Percentiles rank a stretch among this genome's conserved stretches.
Conservation (phyloP, 2,113 vertebrate genomes). For the Menidia beryllina region DNA sequence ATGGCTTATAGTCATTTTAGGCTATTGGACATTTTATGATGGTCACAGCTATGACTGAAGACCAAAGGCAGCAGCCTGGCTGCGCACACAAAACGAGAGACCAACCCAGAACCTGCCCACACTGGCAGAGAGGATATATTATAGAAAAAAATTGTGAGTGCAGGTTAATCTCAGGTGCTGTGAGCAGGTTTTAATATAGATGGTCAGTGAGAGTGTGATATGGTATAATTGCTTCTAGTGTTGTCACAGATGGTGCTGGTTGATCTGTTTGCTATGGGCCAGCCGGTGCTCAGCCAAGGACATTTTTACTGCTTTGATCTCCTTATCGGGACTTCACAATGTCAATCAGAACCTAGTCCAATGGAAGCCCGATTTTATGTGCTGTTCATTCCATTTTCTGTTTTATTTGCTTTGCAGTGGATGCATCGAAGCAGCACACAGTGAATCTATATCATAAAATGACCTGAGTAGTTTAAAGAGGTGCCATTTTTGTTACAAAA, state of each 20-base stretch:
- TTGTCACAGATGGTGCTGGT: slow-evolving; percentile 80
- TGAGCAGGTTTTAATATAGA: slow-evolving; percentile 77
- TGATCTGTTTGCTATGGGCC: slow-evolving; percentile 72
- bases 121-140: slow-evolving; percentile 49
- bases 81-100: slow-evolving; percentile 36
- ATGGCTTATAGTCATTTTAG: slow-evolving; percentile 69
- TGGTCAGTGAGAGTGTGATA: slow-evolving; percentile 69
- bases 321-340: slow-evolving; percentile 56
- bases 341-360: slow-evolving; percentile 50
- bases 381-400: slow-evolving; percentile 4
- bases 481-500: not conserved
- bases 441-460: slow-evolving; percentile 7
- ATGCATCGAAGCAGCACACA: not conserved
- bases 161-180: slow-evolving; percentile 76
- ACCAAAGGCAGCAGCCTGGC: slow-evolving; percentile 41
- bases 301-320: slow-evolving; percentile 68
- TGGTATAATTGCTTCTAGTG: slow-evolving; percentile 79
- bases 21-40: slow-evolving; percentile 73
- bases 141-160: slow-evolving; percentile 52
- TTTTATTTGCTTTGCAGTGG: slow-evolving; percentile 13
- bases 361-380: slow-evolving; percentile 22
- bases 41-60: slow-evolving; percentile 62
- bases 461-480: not conserved
- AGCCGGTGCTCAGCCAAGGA: slow-evolving; percentile 70
- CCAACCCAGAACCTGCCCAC: slow-evolving; percentile 70